Conservation (phyloP, 2,797 vertebrate species). For the Pseudochirops cupreus region DNA sequence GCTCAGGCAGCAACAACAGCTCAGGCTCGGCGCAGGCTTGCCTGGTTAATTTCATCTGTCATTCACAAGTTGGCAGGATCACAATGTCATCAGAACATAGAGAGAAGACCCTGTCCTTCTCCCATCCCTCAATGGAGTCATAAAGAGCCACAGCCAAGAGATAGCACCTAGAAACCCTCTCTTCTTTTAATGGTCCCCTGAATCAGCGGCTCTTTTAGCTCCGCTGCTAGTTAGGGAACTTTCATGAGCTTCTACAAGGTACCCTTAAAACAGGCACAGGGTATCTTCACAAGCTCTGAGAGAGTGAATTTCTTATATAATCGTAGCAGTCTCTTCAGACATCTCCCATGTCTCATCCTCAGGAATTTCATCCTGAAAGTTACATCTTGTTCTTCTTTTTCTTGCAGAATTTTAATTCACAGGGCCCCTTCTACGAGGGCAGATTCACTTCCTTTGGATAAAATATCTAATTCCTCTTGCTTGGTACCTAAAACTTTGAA, state of each 20-base stretch:
- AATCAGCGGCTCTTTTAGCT: not conserved
- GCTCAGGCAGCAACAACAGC: no score
- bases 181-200: not conserved
- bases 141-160: not conserved
- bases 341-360: not conserved
- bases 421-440: not conserved
- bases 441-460: not conserved
- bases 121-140: not conserved
- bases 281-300: not conserved
- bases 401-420: not conserved
- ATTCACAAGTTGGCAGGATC: no score
- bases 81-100: not conserved
- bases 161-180: not conserved
- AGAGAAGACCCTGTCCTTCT: not conserved
- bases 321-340: not conserved
- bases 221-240: not conserved
- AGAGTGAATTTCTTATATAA: not conserved
- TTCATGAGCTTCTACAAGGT: not conserved
- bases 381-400: not conserved
- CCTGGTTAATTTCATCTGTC: not conserved
- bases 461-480: not conserved
- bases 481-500: not conserved
- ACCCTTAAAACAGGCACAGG: not conserved
- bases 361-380: not conserved
- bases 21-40: not conserved